These are phyloP conservation scores for Prinia subflava DNA, from an alignment of 2,113 vertebrate genomes.

Conservation along the genomic window DNA sequence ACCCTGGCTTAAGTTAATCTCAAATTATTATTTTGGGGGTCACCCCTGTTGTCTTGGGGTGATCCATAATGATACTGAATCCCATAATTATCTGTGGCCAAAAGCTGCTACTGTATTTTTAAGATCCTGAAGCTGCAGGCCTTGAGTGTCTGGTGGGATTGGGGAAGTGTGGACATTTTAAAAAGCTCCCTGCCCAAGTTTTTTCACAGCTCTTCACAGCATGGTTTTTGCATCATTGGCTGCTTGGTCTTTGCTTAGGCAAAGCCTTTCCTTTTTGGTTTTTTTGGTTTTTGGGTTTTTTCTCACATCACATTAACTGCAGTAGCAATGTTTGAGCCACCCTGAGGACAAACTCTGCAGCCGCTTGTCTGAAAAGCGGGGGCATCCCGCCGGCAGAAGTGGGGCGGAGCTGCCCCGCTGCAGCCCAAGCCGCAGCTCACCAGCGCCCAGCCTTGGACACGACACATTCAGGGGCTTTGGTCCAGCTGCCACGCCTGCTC, in stretches of 20 bases:
- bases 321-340: background rate
- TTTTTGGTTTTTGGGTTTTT: background rate
- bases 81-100: background rate
- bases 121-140: too few relatives aligned
- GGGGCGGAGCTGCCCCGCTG: too few relatives aligned
- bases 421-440: too few relatives aligned
- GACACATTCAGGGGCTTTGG: too few relatives aligned
- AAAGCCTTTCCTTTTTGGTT: background rate
- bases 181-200: background rate
- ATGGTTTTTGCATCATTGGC: accelerated
- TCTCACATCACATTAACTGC: background rate
- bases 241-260: too few relatives aligned
- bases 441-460: too few relatives aligned
- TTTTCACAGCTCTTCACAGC: background rate
- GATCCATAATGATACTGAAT: background rate
- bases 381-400: too few relatives aligned
- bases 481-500: too few relatives aligned
- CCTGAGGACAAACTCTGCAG: background rate
- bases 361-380: background rate
- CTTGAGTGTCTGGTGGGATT: background rate
- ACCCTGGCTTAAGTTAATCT: background rate
- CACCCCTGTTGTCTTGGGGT: too few relatives aligned
- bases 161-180: accelerated
- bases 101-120: background rate
- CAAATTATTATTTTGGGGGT: background rate